Evolutionary conservation across 1,140 invertebrate genomes (phyloP), one percentile per base, ranked within the genome.

Genomic region (Diorhabda elongata): DNA sequence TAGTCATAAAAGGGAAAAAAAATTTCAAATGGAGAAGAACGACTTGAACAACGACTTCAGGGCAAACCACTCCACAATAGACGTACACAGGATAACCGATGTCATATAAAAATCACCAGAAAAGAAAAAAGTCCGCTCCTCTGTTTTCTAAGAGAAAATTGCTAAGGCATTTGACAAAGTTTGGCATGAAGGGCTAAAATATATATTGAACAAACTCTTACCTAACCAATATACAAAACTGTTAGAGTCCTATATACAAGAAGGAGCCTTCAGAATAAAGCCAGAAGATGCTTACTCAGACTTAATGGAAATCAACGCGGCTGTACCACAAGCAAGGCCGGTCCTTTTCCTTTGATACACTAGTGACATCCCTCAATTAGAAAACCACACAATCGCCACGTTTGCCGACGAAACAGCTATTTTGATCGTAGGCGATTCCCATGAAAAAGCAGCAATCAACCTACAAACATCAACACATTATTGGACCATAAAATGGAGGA

Each of bases 331-430:
- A 52, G 47, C 1, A 2, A 9, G 47, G 9, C 47, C 47, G 47
- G 47, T 52, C 47, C 2, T 26, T 26, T 26, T 26, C 26, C 26
- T 26, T 26, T 26, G 0, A 26, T 26, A 26, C 26, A 26, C 26
- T 26, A 26, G 26, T 26, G 26, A 26, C 26, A 26, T 26, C 26
- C 26, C 26, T 26, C 26, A 26, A 26, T 52, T 6, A 52, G 47
- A 52, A 5, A 5, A 52, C 9, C 5, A 52, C 47, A 52, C 47
- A 52, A 52, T 52, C 5, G 47, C 47, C n/a, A 78, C 76, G 42
- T 80, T 75, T 73, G 74, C 76, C 5, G 74, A 79, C 64, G 74
- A 78, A 63, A 77, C 73, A 42, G 74, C 74, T 26, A 3, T 71
- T 11, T 9, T 67, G 42, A 65, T 65, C 6, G 42, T 52, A 2